phyloP scores from a whole-genome alignment of 1,140 invertebrate species.

The Drosophila lacertosa region DNA sequence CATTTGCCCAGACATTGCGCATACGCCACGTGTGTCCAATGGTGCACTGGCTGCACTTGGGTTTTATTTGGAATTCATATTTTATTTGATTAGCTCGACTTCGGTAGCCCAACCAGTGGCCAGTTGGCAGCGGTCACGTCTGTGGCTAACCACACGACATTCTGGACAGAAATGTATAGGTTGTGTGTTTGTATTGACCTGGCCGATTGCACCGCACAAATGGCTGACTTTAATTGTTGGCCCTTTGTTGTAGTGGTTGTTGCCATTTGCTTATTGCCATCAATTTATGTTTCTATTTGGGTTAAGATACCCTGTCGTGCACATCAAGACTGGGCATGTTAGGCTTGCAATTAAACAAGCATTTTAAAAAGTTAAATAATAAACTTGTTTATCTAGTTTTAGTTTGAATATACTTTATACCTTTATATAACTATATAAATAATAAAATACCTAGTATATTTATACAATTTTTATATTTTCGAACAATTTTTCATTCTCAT shows the following conservation, averaged over 20 bases:
- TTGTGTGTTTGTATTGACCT: slow-evolving; percentile 25
- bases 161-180: neutral
- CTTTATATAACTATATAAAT: too few species aligned
- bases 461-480: too few species aligned
- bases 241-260: slow-evolving; percentile 6
- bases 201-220: slow-evolving; percentile 2
- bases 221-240: slow-evolving; percentile 16
- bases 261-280: slow-evolving; percentile 1
- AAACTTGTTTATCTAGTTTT: too few species aligned
- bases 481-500: too few species aligned
- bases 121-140: slow-evolving; percentile 26
- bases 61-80: slow-evolving; percentile 16
- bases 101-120: slow-evolving; percentile 2
- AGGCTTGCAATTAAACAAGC: too few species aligned
- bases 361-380: too few species aligned
- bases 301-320: too few species aligned
- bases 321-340: too few species aligned
- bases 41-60: slow-evolving; percentile 11
- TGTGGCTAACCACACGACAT: slow-evolving; percentile 29
- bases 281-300: neutral
- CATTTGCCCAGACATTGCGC: slow-evolving; percentile 11
- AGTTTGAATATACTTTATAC: too few species aligned
- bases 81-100: slow-evolving; percentile 43
- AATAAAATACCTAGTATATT: too few species aligned
- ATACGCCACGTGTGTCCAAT: slow-evolving; percentile 16